Evolutionary conservation across 2,113 vertebrate species (phyloP).

Genomic region (Notothenia rossii): DNA sequence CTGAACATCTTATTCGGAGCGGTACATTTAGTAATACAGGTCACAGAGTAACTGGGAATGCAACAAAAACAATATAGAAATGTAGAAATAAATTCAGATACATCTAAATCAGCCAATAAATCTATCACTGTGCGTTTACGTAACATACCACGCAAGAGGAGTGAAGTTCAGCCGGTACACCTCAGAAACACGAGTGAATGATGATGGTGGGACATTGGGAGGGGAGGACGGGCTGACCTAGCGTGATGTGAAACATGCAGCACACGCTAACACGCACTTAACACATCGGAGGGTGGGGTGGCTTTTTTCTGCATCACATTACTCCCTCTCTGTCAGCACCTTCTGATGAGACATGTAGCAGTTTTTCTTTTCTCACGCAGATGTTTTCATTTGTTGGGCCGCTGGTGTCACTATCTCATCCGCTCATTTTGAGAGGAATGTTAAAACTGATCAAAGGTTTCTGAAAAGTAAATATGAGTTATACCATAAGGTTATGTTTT

Average conservation of each 20-base stretch:
- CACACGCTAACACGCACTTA: constrained; percentile 18
- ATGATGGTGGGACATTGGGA: constrained; percentile 53
- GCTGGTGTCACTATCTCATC: constrained; percentile 20
- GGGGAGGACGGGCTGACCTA: constrained; percentile 43
- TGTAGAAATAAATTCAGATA: constrained; percentile 24
- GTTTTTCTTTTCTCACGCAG: constrained; percentile 58
- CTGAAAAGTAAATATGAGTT: background rate
- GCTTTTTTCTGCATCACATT: constrained; percentile 40
- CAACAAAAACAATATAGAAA: background rate
- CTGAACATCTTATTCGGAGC: too few species aligned
- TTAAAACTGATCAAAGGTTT: constrained; percentile 28
- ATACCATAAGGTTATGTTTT: background rate
- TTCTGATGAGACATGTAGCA: constrained; percentile 50
- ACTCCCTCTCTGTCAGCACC: constrained; percentile 65
- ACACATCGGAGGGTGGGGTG: constrained; percentile 38
- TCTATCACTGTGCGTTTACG: constrained; percentile 34
- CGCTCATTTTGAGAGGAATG: constrained; percentile 12
- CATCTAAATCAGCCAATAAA: constrained; percentile 44
- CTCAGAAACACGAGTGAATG: constrained; percentile 51
- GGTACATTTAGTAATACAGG: too few species aligned
- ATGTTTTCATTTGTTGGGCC: constrained; percentile 53
- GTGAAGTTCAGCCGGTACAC: constrained; percentile 42
- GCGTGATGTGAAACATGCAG: constrained; percentile 56
- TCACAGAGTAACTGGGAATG: too few species aligned
- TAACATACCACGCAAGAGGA: constrained; percentile 44